These are phyloP conservation scores for Eilema griseolum DNA, from an alignment of 2,888 invertebrate species.

Conservation along the genomic window DNA sequence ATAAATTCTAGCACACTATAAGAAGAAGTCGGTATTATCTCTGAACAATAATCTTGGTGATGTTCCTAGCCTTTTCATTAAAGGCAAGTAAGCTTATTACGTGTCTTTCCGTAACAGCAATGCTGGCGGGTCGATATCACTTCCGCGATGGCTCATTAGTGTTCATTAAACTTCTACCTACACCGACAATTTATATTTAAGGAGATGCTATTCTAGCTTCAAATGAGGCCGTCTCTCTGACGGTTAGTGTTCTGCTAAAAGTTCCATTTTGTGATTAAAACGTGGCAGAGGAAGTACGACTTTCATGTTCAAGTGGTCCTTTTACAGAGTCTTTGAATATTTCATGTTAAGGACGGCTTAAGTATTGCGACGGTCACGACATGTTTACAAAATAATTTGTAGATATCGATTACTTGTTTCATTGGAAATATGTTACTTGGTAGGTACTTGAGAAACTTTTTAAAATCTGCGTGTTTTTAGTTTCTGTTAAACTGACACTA, in stretches of 20 bases:
- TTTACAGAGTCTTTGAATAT: not conserved
- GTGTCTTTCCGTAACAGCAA: not conserved
- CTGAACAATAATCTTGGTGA: too few relatives aligned
- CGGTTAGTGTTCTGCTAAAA: conserved; percentile 20
- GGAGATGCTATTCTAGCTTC: conserved; percentile 25
- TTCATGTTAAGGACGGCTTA: not conserved
- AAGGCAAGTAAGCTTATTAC: too few relatives aligned
- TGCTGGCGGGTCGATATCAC: conserved; percentile 32
- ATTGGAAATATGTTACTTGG: not conserved
- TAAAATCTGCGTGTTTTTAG: too few relatives aligned
- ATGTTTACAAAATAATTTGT: conserved; percentile 6
- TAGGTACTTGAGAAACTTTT: not conserved
- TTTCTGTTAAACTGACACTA: not conserved
- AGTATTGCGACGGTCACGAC: not conserved
- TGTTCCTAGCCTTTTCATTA: too few relatives aligned
- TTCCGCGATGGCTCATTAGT: conserved; percentile 56
- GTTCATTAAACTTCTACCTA: conserved; percentile 55
- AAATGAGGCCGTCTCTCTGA: conserved; percentile 20
- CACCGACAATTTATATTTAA: conserved; percentile 22
- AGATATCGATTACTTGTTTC: not conserved
- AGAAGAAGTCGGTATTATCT: too few relatives aligned
- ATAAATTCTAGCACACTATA: too few relatives aligned
- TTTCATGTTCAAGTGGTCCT: conserved; percentile 12
- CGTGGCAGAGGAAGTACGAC: conserved; percentile 18
- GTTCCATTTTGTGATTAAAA: conserved; percentile 27